Conservation (phyloP, 1,140 invertebrate genomes). For the Macrobrachium rosenbergii region DNA sequence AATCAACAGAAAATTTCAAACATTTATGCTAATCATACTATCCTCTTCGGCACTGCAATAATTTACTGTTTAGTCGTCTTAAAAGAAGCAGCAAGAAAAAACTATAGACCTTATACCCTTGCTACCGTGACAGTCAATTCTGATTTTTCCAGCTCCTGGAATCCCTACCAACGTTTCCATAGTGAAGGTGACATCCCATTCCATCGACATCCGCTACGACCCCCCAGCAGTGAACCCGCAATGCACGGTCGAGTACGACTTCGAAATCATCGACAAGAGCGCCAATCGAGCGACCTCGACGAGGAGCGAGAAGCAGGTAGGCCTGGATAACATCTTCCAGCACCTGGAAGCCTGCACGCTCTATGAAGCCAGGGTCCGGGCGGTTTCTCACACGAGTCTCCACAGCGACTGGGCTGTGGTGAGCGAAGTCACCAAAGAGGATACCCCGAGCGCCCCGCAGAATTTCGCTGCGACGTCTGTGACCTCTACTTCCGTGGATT, state of each 20-base stretch:
- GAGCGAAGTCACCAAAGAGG: background rate
- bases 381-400: background rate
- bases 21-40: too few species aligned
- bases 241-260: constrained; percentile 42
- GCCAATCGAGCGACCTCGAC: background rate
- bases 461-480: background rate
- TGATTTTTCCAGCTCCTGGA: constrained; percentile 25
- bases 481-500: background rate
- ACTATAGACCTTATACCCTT: too few species aligned
- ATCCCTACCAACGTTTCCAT: constrained; percentile 25
- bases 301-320: background rate
- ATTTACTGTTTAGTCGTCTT: too few species aligned
- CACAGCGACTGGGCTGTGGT: constrained; percentile 28
- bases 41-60: too few species aligned
- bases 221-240: constrained; percentile 25
- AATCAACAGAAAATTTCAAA: too few species aligned
- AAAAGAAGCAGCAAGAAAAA: too few species aligned
- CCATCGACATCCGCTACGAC: constrained; percentile 30
- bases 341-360: constrained; percentile 41
- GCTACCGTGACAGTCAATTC: too few species aligned
- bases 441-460: constrained; percentile 15
- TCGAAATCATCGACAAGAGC: background rate
- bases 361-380: constrained; percentile 31
- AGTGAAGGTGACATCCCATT: constrained; percentile 10
- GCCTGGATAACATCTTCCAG: constrained; percentile 13